Evolutionary conservation across 2,113 vertebrate species (phyloP), one percentile per base, ranked within the genome.

Genomic region (Rhabdornis inornatus): DNA sequence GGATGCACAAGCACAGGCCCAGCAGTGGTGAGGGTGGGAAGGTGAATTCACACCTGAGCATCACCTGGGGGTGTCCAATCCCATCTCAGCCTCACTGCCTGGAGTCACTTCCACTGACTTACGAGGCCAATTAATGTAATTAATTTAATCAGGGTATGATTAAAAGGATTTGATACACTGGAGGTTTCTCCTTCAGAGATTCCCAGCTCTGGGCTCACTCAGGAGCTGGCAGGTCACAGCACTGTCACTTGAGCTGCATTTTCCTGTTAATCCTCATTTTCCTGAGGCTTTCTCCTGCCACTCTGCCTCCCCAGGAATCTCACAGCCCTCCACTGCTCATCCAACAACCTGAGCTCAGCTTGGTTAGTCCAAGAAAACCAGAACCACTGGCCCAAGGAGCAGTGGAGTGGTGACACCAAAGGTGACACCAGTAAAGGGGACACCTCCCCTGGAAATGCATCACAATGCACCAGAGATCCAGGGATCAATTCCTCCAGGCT

Each of bases 301-400:
- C 40, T n/a, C 31, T 4, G 1, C 50, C 68, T 30, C 15, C 15
- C 21, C 40, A 0, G 30, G 28, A 24, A 17, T 3, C 10, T 40
- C 39, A 3, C 49, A 1, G 25, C 17, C n/a, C 76, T 59, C 9
- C 1, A 0, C 31, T 1, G 6, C 37, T 24, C 24, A 15, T 3
- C 56, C 35, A 21, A 9, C 61, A 55, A 1, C 40, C 15, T 0
- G 19, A 83, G 83, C 72, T 40, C 53, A 9, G 45, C 27, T 13
- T 19, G 57, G 52, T 7, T 2, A 27, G 37, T 2, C 63, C 68
- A 57, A 19, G 33, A 50, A 35, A 47, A 37, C 2, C 35, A 13
- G 16, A 42, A 20, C 8, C 40, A 3, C n/a, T 8, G 14, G 13
- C 53, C 17, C 4, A 15, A n/a, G 40, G 74, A 65, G 17, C 9